phyloP scores from a whole-genome alignment of 2,888 invertebrate species.

The Operophtera brumata region DNA sequence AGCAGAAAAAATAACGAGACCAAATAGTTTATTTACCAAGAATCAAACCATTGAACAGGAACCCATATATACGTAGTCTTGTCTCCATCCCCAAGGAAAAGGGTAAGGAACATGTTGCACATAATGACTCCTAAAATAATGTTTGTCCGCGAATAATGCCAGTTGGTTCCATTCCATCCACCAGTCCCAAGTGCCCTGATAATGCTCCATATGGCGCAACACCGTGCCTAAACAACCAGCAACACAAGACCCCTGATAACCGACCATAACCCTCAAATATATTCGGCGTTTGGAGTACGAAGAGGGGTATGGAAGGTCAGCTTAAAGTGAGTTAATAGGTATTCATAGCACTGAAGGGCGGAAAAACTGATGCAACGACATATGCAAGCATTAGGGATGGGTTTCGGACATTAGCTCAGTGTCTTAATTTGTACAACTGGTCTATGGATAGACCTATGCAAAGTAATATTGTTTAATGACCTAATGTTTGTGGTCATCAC shows the following conservation, averaged over 20 bases:
- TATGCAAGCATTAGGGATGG: slow-evolving; percentile 79
- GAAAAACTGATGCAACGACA: slow-evolving; percentile 73
- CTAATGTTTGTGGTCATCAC: too few species aligned
- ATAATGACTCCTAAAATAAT: slow-evolving; percentile 45
- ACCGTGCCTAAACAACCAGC: slow-evolving; percentile 64
- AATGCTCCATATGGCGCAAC: slow-evolving; percentile 78
- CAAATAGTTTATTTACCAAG: too few species aligned
- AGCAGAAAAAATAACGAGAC: too few species aligned
- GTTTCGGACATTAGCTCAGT: slow-evolving; percentile 57
- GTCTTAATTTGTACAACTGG: slow-evolving; percentile 71
- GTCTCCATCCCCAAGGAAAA: slow-evolving; percentile 20
- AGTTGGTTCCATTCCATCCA: slow-evolving; percentile 71
- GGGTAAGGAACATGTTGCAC: slow-evolving; percentile 31
- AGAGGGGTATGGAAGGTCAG: slow-evolving; percentile 38
- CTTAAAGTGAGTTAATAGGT: slow-evolving; percentile 45
- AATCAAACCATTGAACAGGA: too few species aligned
- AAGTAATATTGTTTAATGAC: neutral
- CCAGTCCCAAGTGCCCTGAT: slow-evolving; percentile 74
- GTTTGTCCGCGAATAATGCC: slow-evolving; percentile 62
- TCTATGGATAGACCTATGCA: slow-evolving; percentile 17
- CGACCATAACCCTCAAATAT: slow-evolving; percentile 4
- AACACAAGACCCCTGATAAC: slow-evolving; percentile 40
- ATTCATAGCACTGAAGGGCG: slow-evolving; percentile 68
- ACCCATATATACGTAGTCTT: neutral
- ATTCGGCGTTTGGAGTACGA: neutral